Evolutionary conservation across 2,888 invertebrate species (phyloP), one percentile per base, ranked within the genome.

Genomic region (Catonia carolina): DNA sequence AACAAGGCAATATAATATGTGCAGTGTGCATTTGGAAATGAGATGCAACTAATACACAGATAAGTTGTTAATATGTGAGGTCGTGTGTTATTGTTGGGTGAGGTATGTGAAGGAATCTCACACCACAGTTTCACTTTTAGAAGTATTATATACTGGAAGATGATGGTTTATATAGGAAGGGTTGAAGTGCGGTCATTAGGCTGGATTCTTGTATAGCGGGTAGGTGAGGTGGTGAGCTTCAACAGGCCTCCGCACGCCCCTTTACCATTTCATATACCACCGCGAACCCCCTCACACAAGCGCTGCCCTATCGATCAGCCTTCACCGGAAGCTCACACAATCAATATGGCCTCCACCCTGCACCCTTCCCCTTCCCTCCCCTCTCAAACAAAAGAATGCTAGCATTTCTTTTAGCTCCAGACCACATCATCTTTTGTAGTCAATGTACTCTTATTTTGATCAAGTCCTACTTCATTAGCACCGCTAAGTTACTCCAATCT

Each of bases 281-380:
- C 45, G 2, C 45, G n/a, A 10, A 7, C 10, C 20, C n/a, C 17
- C 41, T 20, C 45, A 17, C 41, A 20, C 45, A 15, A 22, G 27
- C 4, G 27, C 45, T 22, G 23, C 45, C 18, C 14, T 22, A 45
- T 8, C 12, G 27, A 14, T 15, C 45, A 22, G 27, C 45, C 45
- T 27, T 27, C 45, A 45, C 45, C 45, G 45, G 45, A 45, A 45
- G 45, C 45, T 12, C 45, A 45, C 45, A 45, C 45, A 45, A 45
- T 45, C 45, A 45, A 45, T 45, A 45, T 45, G 45, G 45, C 45
- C 45, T 45, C 45, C 27, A 27, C 27, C 27, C 27, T 27, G 27
- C 27, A 27, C 27, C 8, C 27, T 27, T 14, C 45, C 4, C 22
- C 4, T 7, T n/a, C 22, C 22, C 23, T n/a, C 18, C 45, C 45